phyloP scores from a whole-genome alignment of 2,113 vertebrate genomes.

The Erythrolamprus reginae region DNA sequence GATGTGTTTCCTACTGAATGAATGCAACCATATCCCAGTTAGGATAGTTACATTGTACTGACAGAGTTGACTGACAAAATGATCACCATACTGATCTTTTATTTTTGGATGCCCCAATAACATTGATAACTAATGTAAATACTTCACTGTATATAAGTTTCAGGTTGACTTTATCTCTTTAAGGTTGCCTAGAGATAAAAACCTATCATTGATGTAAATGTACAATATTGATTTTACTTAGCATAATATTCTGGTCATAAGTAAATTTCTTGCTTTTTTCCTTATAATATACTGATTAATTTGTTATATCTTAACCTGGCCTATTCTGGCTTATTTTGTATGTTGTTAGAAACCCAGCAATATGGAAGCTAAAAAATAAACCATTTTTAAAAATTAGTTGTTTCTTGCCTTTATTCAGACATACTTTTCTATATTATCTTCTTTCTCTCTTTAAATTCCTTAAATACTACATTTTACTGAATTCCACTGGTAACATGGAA shows the following conservation, averaged over 20 bases:
- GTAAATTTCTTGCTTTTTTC: not conserved
- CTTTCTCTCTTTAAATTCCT: no score
- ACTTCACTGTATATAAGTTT: not conserved
- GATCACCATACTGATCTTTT: not conserved
- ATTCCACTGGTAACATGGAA: not conserved
- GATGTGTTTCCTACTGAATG: not conserved
- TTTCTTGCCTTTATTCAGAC: not conserved
- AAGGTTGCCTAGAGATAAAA: not conserved
- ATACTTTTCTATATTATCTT: not conserved
- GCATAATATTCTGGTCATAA: not conserved
- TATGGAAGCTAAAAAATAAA: not conserved
- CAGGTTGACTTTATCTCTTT: not conserved
- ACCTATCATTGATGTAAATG: not conserved
- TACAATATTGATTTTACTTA: not conserved
- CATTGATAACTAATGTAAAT: not conserved
- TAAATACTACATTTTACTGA: not conserved
- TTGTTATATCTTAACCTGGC: not conserved
- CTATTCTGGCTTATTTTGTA: not conserved
- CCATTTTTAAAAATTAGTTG: not conserved
- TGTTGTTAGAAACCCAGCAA: not conserved
- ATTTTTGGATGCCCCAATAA: not conserved
- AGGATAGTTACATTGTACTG: not conserved
- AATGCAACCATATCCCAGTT: not conserved
- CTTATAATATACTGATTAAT: not conserved
- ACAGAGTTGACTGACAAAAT: not conserved